phyloP scores from a whole-genome alignment of 1,140 invertebrate genomes.

The Asobara japonica region DNA sequence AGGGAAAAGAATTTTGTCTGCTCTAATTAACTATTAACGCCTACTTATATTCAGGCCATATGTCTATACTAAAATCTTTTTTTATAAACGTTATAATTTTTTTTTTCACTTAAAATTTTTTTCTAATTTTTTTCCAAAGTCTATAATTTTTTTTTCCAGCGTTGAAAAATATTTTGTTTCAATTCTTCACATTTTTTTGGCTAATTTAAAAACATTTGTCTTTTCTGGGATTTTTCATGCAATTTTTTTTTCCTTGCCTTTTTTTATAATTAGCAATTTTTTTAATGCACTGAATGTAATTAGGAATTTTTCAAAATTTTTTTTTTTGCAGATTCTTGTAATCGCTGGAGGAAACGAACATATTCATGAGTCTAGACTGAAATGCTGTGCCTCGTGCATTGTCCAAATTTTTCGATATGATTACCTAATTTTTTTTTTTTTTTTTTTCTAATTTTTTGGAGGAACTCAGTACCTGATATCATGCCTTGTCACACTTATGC shows the following conservation, averaged over 20 bases:
- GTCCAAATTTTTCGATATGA: background rate
- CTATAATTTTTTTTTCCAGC: too few relatives aligned
- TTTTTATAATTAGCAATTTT: slow-evolving; percentile 7
- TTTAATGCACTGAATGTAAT: slow-evolving; percentile 56
- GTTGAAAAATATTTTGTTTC: too few relatives aligned
- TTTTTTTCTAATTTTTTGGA: too few relatives aligned
- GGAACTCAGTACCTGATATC: slow-evolving; percentile 48
- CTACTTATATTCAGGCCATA: slow-evolving; percentile 59
- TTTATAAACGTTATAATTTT: too few relatives aligned
- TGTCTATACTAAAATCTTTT: too few relatives aligned
- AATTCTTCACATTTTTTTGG: too few relatives aligned
- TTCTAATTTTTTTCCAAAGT: slow-evolving; percentile 20
- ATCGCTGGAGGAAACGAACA: slow-evolving; percentile 66
- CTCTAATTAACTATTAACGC: too few relatives aligned
- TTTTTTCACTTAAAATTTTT: background rate
- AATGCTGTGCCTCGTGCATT: slow-evolving; percentile 12
- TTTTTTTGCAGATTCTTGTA: slow-evolving; percentile 40
- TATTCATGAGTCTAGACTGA: slow-evolving; percentile 54
- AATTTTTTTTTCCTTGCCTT: background rate
- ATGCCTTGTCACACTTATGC: slow-evolving; percentile 67
- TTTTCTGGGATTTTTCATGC: slow-evolving; percentile 5
- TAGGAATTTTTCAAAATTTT: slow-evolving; percentile 41
- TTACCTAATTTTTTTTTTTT: background rate
- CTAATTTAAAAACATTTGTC: too few relatives aligned
- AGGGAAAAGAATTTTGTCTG: too few relatives aligned